Evolutionary conservation across 2,888 invertebrate genomes (phyloP).

Genomic region (Tachina lurida): DNA sequence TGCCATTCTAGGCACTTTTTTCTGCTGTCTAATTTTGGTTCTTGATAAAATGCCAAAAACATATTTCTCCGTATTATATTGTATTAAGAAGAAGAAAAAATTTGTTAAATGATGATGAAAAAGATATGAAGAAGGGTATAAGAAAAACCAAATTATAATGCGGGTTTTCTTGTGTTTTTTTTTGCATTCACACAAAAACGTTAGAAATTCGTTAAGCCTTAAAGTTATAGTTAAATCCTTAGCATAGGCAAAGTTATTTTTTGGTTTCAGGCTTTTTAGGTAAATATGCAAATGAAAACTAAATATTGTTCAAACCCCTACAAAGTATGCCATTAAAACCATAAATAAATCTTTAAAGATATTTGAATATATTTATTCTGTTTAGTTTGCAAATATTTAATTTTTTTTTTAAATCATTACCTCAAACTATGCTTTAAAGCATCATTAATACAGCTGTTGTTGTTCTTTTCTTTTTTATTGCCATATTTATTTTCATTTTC

Average conservation of each 20-base stretch:
- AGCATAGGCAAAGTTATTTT: slow-evolving; percentile 31
- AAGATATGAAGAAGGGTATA: background rate
- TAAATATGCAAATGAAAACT: slow-evolving; percentile 5
- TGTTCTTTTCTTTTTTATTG: background rate
- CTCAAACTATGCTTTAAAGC: slow-evolving; percentile 28
- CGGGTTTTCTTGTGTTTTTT: slow-evolving; percentile 14
- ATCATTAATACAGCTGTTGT: background rate
- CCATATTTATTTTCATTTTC: background rate
- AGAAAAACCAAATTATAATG: slow-evolving; percentile 49
- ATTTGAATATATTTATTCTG: slow-evolving; percentile 20
- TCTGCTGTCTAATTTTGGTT: slow-evolving; percentile 35
- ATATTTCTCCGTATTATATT: slow-evolving; percentile 34
- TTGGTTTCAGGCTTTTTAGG: background rate
- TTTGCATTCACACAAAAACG: slow-evolving; percentile 1
- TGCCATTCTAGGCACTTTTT: slow-evolving; percentile 26
- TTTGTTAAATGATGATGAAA: background rate
- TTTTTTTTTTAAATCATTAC: slow-evolving; percentile 44
- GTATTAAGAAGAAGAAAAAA: background rate
- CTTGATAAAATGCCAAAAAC: slow-evolving; percentile 67
- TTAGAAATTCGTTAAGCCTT: slow-evolving; percentile 32
- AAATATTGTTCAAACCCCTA: slow-evolving; percentile 6
- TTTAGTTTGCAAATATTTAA: slow-evolving; percentile 28
- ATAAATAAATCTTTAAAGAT: slow-evolving; percentile 11
- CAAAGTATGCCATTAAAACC: slow-evolving; percentile 36
- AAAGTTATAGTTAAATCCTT: slow-evolving; percentile 39